phyloP scores from a whole-genome alignment of 2,113 vertebrate genomes.

The Dunckerocampus dactyliophorus region DNA sequence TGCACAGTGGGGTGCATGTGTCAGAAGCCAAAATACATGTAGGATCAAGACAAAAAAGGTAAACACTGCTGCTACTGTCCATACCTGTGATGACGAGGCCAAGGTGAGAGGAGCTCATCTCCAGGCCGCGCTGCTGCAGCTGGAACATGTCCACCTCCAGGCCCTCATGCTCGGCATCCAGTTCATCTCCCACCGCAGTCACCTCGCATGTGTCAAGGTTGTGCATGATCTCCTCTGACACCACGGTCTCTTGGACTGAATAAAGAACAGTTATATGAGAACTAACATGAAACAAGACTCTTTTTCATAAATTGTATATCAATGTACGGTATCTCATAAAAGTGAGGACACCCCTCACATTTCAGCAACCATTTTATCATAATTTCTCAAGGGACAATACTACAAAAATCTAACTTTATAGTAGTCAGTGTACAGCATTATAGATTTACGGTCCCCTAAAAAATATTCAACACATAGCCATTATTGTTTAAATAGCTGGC shows the following conservation, averaged over 20 bases:
- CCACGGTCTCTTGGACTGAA: conserved; percentile 93
- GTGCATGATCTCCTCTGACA: conserved; percentile 97
- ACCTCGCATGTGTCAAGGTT: conserved; percentile 95
- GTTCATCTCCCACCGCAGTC: conserved; percentile 84
- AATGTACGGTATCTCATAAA: too few relatives aligned
- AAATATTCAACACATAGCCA: too few relatives aligned
- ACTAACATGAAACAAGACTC: background rate
- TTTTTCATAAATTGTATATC: too few relatives aligned
- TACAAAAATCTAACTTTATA: too few relatives aligned
- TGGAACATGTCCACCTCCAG: conserved; percentile 84
- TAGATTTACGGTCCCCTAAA: too few relatives aligned
- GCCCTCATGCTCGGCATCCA: conserved; percentile 88
- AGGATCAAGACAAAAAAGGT: background rate
- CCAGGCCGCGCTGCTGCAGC: conserved; percentile 85
- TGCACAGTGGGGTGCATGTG: background rate
- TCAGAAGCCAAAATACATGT: background rate
- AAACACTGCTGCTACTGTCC: background rate
- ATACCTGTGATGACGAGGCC: conserved; percentile 88
- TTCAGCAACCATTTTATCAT: too few relatives aligned
- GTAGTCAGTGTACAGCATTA: too few relatives aligned
- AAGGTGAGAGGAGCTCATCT: conserved; percentile 84
- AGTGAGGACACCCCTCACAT: too few relatives aligned
- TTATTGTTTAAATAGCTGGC: too few relatives aligned
- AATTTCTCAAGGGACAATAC: too few relatives aligned
- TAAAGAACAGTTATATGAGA: conserved; percentile 1